Evolutionary conservation across 2,797 vertebrate genomes (phyloP).

Genomic region (Paratrypauchen microcephalus): DNA sequence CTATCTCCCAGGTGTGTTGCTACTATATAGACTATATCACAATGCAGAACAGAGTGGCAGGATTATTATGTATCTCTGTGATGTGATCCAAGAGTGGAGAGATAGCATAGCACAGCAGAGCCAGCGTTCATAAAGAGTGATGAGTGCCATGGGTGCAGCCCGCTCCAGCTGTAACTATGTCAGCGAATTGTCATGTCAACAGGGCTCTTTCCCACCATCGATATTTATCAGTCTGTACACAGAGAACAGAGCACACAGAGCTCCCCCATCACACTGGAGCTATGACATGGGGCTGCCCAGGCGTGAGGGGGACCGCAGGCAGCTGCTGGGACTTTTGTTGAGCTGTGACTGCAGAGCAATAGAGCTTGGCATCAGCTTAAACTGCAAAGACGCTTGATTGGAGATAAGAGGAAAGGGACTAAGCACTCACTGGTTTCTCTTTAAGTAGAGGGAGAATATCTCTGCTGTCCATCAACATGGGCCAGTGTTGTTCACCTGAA

Average conservation of each 20-base stretch:
- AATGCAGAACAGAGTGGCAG: conserved; percentile 33
- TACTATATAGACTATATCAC: conserved; percentile 9
- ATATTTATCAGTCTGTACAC: conserved; percentile 60
- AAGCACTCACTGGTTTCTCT: not conserved
- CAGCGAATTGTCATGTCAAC: conserved; percentile 60
- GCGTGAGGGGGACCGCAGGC: not conserved
- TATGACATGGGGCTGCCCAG: not conserved
- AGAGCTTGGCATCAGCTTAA: not conserved
- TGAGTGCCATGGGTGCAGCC: conserved; percentile 44
- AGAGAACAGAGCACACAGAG: conserved; percentile 17
- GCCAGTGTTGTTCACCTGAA: too few relatives aligned
- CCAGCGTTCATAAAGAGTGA: conserved; percentile 41
- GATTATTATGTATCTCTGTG: conserved; percentile 38
- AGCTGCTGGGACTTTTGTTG: not conserved
- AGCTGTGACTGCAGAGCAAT: not conserved
- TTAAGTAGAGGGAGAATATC: not conserved
- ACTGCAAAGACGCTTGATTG: not conserved
- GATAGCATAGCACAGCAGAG: conserved; percentile 59
- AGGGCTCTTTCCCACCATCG: conserved; percentile 54
- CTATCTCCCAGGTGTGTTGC: conserved; percentile 5
- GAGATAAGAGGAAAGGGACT: not conserved
- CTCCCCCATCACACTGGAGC: conserved; percentile 28
- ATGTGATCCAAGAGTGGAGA: conserved; percentile 36
- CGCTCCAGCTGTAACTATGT: conserved; percentile 53
- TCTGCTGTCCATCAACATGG: too few relatives aligned